Conservation (phyloP, 2,888 invertebrate genomes). For the Tridacna gigas region DNA sequence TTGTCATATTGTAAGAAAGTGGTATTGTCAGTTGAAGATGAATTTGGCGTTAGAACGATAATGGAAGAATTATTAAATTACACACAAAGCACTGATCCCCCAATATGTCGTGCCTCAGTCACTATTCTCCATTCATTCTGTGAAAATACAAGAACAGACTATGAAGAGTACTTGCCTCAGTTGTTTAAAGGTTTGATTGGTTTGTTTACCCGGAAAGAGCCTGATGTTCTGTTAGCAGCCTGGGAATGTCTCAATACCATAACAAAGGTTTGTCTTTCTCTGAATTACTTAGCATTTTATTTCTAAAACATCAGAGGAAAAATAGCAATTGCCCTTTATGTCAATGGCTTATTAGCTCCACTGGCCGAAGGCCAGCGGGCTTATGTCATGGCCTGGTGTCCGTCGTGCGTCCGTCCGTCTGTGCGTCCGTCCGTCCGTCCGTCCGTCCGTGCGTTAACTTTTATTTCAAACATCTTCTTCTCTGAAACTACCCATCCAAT, state of each 20-base stretch:
- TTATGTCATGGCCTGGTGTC: no score
- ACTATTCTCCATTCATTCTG: slow-evolving; percentile 96
- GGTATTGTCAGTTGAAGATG: slow-evolving; percentile 94
- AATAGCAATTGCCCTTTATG: no score
- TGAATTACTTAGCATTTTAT: no score
- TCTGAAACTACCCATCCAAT: no score
- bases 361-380: no score
- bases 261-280: slow-evolving; percentile 87
- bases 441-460: no score
- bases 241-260: slow-evolving; percentile 97
- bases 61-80: slow-evolving; percentile 94
- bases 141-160: slow-evolving; percentile 94
- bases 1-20: slow-evolving; percentile 96
- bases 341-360: no score
- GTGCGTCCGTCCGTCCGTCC: no score
- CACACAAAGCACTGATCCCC: slow-evolving; percentile 85
- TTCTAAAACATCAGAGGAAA: no score
- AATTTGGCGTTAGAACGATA: slow-evolving; percentile 92
- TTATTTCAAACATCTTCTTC: no score
- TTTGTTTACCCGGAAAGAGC: slow-evolving; percentile 93
- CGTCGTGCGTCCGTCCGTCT: no score
- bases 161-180: slow-evolving; percentile 94
- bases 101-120: slow-evolving; percentile 92
- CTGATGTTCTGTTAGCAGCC: slow-evolving; percentile 92
- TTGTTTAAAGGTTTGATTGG: slow-evolving; percentile 94